Conservation (phyloP, 2,888 invertebrate genomes). For the Myopa testacea region DNA sequence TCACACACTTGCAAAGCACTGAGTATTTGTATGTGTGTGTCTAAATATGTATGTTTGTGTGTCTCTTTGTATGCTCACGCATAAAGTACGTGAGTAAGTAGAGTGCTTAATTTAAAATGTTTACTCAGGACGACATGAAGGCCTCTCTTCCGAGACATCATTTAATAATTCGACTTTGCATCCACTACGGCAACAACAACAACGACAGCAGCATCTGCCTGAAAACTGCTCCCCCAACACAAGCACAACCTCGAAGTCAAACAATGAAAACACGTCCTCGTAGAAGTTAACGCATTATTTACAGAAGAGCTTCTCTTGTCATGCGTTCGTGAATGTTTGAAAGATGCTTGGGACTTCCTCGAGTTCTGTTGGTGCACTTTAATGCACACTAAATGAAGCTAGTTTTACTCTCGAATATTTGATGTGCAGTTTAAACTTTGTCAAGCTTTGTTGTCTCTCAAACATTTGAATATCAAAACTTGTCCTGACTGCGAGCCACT, state of each 20-base stretch:
- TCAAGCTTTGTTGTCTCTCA: not conserved
- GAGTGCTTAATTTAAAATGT: constrained; percentile 37
- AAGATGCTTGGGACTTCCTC: not conserved
- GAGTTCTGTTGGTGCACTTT: not conserved
- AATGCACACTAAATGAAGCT: not conserved
- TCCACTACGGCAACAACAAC: constrained; percentile 16
- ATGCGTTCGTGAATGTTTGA: not conserved
- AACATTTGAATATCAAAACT: not conserved
- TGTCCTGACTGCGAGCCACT: not conserved
- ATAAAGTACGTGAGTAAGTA: not conserved
- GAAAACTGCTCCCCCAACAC: not conserved
- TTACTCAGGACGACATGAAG: constrained; percentile 36
- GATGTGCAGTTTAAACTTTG: not conserved
- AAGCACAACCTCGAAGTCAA: not conserved
- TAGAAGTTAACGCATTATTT: not conserved
- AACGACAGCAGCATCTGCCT: constrained; percentile 13
- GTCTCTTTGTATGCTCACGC: not conserved
- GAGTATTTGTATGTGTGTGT: not conserved
- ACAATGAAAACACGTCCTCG: not conserved
- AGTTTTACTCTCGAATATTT: not conserved
- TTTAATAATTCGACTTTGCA: constrained; percentile 33
- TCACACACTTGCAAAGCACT: not conserved
- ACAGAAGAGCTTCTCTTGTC: not conserved
- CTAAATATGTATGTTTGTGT: not conserved
- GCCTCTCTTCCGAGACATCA: constrained; percentile 38